A percentile compares a stretch with the other conserved stretches of the same genome.
phyloP scores from a whole-genome alignment of 2,797 vertebrate species.

The Gymnocypris eckloni region DNA sequence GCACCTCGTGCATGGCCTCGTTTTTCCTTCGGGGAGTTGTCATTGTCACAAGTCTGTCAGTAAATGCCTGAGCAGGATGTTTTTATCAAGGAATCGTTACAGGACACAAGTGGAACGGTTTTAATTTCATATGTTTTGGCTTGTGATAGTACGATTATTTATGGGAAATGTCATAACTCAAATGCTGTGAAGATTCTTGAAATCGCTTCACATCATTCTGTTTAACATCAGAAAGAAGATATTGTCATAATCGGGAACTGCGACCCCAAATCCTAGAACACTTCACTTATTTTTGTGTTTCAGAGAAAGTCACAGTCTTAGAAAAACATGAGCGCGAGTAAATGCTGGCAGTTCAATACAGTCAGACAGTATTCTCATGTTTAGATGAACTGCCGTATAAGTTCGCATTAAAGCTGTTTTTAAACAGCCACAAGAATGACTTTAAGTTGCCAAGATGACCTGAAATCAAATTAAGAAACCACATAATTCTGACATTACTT shows the following conservation, averaged over 20 bases:
- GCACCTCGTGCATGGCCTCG: too few relatives aligned
- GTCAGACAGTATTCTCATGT: background rate
- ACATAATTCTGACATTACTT: background rate
- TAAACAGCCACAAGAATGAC: background rate
- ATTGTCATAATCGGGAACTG: background rate
- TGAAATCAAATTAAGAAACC: background rate
- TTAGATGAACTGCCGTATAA: background rate
- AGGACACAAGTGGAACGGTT: conserved; percentile 5
- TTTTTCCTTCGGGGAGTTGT: background rate
- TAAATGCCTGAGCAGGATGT: conserved; percentile 7
- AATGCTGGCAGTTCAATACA: background rate
- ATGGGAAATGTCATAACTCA: conserved; percentile 16
- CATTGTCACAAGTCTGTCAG: background rate
- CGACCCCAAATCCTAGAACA: background rate
- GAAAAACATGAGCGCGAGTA: too few relatives aligned
- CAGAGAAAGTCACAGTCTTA: background rate
- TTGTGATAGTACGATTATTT: conserved; percentile 9
- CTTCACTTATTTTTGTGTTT: background rate
- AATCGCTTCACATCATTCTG: background rate
- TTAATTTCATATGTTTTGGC: background rate
- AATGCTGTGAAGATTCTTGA: background rate
- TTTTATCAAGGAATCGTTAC: conserved; percentile 11
- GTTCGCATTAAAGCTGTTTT: background rate
- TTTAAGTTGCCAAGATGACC: background rate
- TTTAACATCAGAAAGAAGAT: conserved; percentile 15